A percentile compares a stretch with the other conserved stretches of the same genome.
Evolutionary conservation across 1,140 invertebrate genomes (phyloP).

Genomic region (Nebria ingens): DNA sequence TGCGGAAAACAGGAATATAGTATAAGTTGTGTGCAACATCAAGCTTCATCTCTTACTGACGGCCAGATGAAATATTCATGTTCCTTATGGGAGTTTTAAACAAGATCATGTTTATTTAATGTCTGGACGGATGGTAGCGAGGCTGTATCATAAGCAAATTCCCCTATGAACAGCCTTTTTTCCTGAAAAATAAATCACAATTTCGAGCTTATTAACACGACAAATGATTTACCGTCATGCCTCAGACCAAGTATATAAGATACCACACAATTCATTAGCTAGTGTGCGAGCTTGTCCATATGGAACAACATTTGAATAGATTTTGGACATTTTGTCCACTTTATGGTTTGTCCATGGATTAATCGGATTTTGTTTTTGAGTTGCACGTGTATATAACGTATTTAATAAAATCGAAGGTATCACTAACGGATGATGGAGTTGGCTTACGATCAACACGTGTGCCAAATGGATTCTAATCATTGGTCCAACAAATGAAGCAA

Average conservation of each 20-base stretch:
- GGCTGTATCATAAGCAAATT: not conserved
- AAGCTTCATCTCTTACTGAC: too few species aligned
- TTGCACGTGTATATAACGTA: not conserved
- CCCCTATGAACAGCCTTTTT: not conserved
- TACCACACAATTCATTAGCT: too few species aligned
- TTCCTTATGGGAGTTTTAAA: not conserved
- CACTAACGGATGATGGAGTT: not conserved
- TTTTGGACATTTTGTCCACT: not conserved
- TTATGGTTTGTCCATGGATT: not conserved
- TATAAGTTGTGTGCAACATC: not conserved
- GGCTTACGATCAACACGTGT: constrained; percentile 13
- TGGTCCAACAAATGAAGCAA: not conserved
- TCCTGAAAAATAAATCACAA: constrained; percentile 15
- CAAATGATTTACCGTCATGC: constrained; percentile 11
- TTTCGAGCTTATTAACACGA: constrained; percentile 11
- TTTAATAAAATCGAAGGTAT: not conserved
- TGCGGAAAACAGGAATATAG: not conserved
- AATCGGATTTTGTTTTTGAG: not conserved
- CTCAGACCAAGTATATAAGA: not conserved
- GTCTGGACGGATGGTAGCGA: not conserved
- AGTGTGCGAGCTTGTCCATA: too few species aligned
- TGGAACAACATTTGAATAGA: too few species aligned
- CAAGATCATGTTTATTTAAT: not conserved
- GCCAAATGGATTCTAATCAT: constrained; percentile 18
- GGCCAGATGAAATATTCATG: not conserved